These are phyloP conservation scores for Nasua narica DNA, from an alignment of 2,797 vertebrate species.

Conservation along the genomic window DNA sequence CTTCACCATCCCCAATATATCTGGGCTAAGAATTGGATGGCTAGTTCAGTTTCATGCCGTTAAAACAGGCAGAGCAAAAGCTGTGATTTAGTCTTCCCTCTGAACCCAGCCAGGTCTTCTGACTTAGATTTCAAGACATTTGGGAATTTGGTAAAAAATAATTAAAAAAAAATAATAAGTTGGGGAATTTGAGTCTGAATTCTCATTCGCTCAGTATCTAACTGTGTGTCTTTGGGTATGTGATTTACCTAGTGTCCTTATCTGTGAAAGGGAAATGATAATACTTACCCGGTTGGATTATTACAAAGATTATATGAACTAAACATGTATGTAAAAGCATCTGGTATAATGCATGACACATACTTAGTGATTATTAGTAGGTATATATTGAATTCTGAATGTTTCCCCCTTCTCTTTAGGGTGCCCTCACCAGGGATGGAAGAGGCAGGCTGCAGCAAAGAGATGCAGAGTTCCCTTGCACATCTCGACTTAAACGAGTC, in stretches of 20 bases:
- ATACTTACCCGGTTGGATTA: neutral
- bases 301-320: neutral
- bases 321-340: slow-evolving; percentile 3
- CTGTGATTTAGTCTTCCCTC: neutral
- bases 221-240: neutral
- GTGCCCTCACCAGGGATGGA: slow-evolving; percentile 15
- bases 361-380: neutral
- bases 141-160: slow-evolving; percentile 6
- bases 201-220: neutral
- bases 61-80: slow-evolving; percentile 31
- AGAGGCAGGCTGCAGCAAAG: slow-evolving; percentile 50
- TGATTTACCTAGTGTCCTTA: neutral
- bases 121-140: neutral
- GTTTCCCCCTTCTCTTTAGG: slow-evolving; percentile 6
- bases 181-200: slow-evolving; percentile 12
- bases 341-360: neutral
- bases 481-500: slow-evolving; percentile 77
- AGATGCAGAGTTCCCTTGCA: neutral
- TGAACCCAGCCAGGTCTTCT: neutral
- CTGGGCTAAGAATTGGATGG: neutral
- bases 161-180: neutral
- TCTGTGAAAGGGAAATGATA: slow-evolving; percentile 2
- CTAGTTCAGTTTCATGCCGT: neutral
- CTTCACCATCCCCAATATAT: neutral
- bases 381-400: slow-evolving; percentile 31